Conservation (phyloP, 2,113 vertebrate genomes). For the Oryzias javanicus region DNA sequence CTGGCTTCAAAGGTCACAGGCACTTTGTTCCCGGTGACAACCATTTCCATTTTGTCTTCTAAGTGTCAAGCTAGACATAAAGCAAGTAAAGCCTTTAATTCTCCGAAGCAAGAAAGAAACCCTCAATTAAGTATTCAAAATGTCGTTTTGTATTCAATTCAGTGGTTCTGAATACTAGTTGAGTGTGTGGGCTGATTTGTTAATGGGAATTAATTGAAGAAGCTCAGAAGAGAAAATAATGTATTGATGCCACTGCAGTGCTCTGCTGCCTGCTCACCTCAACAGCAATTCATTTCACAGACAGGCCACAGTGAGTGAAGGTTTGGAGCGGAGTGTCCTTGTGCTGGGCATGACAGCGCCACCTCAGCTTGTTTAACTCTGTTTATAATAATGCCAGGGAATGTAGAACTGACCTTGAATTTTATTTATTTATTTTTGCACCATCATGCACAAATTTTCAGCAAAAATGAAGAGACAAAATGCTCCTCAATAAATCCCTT, state of each 20-base stretch:
- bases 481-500: background rate
- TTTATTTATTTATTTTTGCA: background rate
- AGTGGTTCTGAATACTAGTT: constrained; percentile 2
- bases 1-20: constrained; percentile 70
- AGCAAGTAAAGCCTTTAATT: constrained; percentile 44
- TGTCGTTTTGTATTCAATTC: background rate
- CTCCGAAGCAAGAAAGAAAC: constrained; percentile 31
- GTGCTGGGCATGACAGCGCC: constrained; percentile 9
- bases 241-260: constrained; percentile 55
- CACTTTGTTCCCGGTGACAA: constrained; percentile 71
- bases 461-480: background rate
- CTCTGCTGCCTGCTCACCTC: constrained; percentile 27
- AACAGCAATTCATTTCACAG: constrained; percentile 31
- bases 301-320: constrained; percentile 33
- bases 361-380: constrained; percentile 14
- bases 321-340: constrained; percentile 25
- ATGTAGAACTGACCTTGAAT: constrained; percentile 2
- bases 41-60: constrained; percentile 62
- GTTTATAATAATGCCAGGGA: constrained; percentile 10
- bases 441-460: background rate
- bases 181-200: constrained; percentile 12
- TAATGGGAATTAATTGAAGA: constrained; percentile 9
- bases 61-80: constrained; percentile 53
- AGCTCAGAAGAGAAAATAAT: constrained; percentile 2
- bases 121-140: constrained; percentile 9